Base-by-base conservation (phyloP, 2,888 invertebrate genomes). In the Agrotis ipsilon region DNA sequence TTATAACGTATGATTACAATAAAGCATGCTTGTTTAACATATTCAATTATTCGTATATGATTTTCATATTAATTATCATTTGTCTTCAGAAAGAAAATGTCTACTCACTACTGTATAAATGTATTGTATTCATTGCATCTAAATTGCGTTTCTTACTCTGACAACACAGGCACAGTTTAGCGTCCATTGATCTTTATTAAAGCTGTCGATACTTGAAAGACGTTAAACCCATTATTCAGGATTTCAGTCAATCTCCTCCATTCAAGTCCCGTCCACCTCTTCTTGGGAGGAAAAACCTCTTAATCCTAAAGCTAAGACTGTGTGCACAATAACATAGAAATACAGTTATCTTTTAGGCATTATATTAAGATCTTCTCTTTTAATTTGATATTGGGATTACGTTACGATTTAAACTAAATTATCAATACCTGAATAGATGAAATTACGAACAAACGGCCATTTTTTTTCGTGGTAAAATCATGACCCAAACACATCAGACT, bases 191-290 rank as follows among this genome's bases (percentile, higher is more conserved):
- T 51, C 65, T 2, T 27, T 19, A 49, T 19, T 46, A 18, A 57
- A 49, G 19, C 57, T 32, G 65, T 46, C 64, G 45, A 45, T 64
- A 24, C 45, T 57, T 16, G 48, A 48, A 21, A 43, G n/a, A 72
- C 46, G 39, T 27, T n/a, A 13, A 59, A 18, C 18, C 14, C 61
- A 48, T 61, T 48, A 62, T 63, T 49, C n/a, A 45, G 18, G 49
- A 21, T 72, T 45, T 7, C n/a, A 32, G 49, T 21, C n/a, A 27
- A 43, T 54, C 27, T 48, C 14, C 3, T 43, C 39, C 39, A 39
- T 39, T 39, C 39, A 39, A 54, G 46, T 27, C 43, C 54, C 19
- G 46, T 48, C 19, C 14, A 39, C 46, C 39, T 61, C 39, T 51
- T 32, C n/a, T 72, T 46, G 16, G 27, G n/a, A 16, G 7, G 19